A percentile compares a stretch with the other conserved stretches of the same genome.
phyloP scores from a whole-genome alignment of 2,797 vertebrate genomes.

The Poecile montanus region DNA sequence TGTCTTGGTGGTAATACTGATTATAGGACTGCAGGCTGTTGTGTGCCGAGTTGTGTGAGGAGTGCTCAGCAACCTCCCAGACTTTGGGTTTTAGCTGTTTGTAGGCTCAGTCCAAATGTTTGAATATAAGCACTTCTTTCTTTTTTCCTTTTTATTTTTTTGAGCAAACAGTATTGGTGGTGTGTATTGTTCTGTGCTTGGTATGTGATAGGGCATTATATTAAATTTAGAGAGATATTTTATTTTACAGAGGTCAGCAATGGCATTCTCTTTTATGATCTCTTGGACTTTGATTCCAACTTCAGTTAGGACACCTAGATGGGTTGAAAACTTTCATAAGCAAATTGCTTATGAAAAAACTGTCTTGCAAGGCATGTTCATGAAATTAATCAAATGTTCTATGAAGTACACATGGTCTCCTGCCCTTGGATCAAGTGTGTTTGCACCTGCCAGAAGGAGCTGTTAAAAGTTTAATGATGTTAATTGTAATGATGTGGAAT shows the following conservation, averaged over 20 bases:
- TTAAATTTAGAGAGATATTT: not conserved
- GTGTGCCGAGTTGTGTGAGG: not conserved
- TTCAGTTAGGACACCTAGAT: not conserved
- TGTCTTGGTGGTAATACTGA: not conserved
- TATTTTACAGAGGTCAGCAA: not conserved
- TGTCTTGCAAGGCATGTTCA: not conserved
- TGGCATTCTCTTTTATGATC: not conserved
- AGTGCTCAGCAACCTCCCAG: not conserved
- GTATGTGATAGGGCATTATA: not conserved
- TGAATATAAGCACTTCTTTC: not conserved
- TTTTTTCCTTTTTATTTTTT: not conserved
- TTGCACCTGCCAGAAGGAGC: not conserved
- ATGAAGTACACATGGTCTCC: rapidly evolving
- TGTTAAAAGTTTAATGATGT: not conserved
- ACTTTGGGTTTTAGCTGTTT: not conserved
- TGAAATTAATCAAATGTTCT: not conserved
- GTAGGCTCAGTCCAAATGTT: not conserved
- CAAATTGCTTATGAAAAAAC: not conserved
- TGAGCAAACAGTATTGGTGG: not conserved
- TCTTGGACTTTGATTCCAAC: not conserved
- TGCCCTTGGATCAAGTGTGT: not conserved
- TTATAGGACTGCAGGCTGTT: not conserved
- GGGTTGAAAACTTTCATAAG: not conserved
- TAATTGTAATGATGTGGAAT: not conserved
- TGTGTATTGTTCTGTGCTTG: not conserved